Evolutionary conservation across 2,888 invertebrate genomes (phyloP).

Genomic region (Lymantria monacha): DNA sequence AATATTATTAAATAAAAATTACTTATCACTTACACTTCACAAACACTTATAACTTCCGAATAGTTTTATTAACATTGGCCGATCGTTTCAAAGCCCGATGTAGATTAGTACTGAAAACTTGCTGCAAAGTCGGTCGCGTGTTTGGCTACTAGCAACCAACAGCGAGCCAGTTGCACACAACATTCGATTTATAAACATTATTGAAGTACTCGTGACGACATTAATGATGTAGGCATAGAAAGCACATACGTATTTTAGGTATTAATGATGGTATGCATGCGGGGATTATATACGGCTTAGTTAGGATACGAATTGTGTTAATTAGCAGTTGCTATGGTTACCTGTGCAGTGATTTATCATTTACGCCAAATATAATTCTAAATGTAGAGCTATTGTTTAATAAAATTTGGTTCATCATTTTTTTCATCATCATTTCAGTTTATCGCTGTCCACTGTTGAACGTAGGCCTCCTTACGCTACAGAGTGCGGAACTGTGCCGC

Average conservation of each 20-base stretch:
- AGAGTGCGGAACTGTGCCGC: too few relatives aligned
- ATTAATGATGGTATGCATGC: too few relatives aligned
- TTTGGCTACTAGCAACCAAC: slow-evolving; percentile 56
- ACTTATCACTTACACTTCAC: slow-evolving; percentile 36
- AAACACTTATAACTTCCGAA: slow-evolving; percentile 34
- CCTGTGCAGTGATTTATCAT: not conserved
- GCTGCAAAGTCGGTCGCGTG: slow-evolving; percentile 72
- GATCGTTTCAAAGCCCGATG: slow-evolving; percentile 58
- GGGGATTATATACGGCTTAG: not conserved
- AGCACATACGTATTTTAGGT: too few relatives aligned
- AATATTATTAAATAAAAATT: slow-evolving; percentile 28
- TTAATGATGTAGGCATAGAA: slow-evolving; percentile 4
- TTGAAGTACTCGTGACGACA: slow-evolving; percentile 6
- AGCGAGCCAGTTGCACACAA: slow-evolving; percentile 57
- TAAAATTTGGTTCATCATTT: too few relatives aligned
- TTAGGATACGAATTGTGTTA: slow-evolving; percentile 15
- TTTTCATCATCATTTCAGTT: too few relatives aligned
- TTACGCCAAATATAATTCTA: too few relatives aligned
- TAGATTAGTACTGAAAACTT: slow-evolving; percentile 72
- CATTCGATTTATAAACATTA: slow-evolving; percentile 41
- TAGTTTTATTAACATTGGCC: slow-evolving; percentile 34
- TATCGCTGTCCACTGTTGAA: too few relatives aligned
- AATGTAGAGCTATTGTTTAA: too few relatives aligned
- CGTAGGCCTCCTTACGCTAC: too few relatives aligned
- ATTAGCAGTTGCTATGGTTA: slow-evolving; percentile 22